phyloP scores from a whole-genome alignment of 2,113 vertebrate species.

The Rattus rattus region DNA sequence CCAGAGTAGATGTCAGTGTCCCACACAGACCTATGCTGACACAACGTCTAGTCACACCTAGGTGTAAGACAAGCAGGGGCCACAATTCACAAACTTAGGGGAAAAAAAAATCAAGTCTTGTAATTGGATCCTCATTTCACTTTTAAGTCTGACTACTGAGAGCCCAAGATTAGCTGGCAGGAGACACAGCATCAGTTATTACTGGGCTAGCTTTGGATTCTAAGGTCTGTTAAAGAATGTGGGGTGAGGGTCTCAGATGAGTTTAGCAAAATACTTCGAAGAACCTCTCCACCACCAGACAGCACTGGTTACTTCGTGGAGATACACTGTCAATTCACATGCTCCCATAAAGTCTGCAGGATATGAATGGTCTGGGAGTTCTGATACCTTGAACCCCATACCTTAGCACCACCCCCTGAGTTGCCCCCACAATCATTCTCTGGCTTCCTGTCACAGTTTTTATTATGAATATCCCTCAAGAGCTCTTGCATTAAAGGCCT shows the following conservation, averaged over 20 bases:
- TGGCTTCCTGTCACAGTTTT: background rate
- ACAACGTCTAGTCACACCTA: background rate
- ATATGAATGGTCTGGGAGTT: background rate
- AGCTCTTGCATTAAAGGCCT: background rate
- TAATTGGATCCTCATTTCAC: background rate
- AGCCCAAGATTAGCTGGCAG: background rate
- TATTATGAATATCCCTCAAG: background rate
- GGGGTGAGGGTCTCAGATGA: background rate
- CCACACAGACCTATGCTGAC: background rate
- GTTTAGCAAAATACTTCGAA: background rate
- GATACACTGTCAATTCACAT: background rate
- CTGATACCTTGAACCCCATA: background rate
- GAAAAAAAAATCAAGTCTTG: background rate
- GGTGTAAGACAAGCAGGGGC: background rate
- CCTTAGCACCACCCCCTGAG: background rate
- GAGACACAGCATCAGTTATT: background rate
- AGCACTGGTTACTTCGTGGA: background rate
- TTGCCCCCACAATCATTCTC: background rate
- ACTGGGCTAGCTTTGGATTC: background rate
- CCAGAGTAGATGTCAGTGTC: background rate
- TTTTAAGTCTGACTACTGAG: background rate
- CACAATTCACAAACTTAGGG: background rate
- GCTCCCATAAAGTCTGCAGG: too few relatives aligned
- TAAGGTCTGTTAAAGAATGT: background rate
- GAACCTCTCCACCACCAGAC: background rate